Percentiles rank a stretch among this genome's conserved stretches.
Conservation (phyloP, 2,888 invertebrate species). For the Noctua comes region DNA sequence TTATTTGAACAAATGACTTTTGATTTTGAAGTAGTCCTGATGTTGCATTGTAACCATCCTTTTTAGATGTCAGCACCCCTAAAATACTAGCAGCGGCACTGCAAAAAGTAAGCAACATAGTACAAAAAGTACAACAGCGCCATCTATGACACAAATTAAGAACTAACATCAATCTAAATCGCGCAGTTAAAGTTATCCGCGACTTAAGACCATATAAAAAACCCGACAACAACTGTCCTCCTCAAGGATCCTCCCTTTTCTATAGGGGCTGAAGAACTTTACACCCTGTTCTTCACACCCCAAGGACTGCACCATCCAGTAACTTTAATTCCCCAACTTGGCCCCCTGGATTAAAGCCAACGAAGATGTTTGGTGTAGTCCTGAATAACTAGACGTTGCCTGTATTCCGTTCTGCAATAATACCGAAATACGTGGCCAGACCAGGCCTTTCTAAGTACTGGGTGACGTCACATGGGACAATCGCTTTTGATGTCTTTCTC, state of each 20-base stretch:
- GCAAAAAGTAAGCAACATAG: too few relatives aligned
- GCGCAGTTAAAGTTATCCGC: not conserved
- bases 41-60: not conserved
- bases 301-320: slow-evolving; percentile 65
- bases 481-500: slow-evolving; percentile 64
- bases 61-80: not conserved
- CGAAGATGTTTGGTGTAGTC: slow-evolving; percentile 87
- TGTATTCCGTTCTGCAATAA: slow-evolving; percentile 79
- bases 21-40: not conserved
- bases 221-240: not conserved
- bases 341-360: slow-evolving; percentile 87
- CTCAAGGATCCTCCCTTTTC: not conserved
- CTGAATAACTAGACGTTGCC: slow-evolving; percentile 83
- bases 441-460: slow-evolving; percentile 68
- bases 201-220: not conserved
- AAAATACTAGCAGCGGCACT: not conserved
- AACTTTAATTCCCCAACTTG: slow-evolving; percentile 63
- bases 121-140: not conserved
- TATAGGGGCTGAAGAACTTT: not conserved
- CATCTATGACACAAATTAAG: not conserved
- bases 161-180: not conserved
- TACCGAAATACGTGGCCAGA: slow-evolving; percentile 75
- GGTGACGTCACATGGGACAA: slow-evolving; percentile 60
- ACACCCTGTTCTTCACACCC: not conserved
- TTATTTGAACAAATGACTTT: not conserved